These are phyloP conservation scores for Nomada fabriciana DNA, from an alignment of 2,888 invertebrate genomes.

Conservation along the genomic window DNA sequence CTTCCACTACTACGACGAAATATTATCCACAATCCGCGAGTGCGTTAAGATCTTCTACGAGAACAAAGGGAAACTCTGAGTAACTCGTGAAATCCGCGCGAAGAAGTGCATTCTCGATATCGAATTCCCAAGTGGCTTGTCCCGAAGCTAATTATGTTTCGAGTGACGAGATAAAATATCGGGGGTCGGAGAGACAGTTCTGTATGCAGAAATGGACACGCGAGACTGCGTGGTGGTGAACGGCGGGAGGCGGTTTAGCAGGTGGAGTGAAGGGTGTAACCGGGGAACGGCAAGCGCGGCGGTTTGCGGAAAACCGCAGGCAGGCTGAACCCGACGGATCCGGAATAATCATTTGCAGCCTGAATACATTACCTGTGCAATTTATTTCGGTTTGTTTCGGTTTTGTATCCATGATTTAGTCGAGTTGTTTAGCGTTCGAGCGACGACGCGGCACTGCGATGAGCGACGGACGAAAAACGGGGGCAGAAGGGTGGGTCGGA, in stretches of 20 bases:
- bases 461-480: not conserved
- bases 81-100: not conserved
- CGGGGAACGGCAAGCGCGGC: constrained; percentile 72
- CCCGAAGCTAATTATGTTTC: constrained; percentile 70
- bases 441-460: not conserved
- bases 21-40: not conserved
- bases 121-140: constrained; percentile 61
- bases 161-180: constrained; percentile 77
- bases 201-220: constrained; percentile 65
- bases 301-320: constrained; percentile 80
- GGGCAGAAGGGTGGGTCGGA: not conserved
- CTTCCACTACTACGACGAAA: not conserved
- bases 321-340: constrained; percentile 78
- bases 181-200: constrained; percentile 67
- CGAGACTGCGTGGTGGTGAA: constrained; percentile 55
- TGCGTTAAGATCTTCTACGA: not conserved
- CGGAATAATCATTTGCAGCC: constrained; percentile 83
- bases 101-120: constrained; percentile 35
- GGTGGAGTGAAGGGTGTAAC: constrained; percentile 62
- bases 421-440: constrained; percentile 35
- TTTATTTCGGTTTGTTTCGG: constrained; percentile 82
- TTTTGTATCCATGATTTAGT: constrained; percentile 81
- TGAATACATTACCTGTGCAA: constrained; percentile 82
- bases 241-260: constrained; percentile 51
- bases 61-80: not conserved